These are phyloP conservation scores for Menura novaehollandiae DNA, from an alignment of 2,113 vertebrate genomes.

Conservation along the genomic window DNA sequence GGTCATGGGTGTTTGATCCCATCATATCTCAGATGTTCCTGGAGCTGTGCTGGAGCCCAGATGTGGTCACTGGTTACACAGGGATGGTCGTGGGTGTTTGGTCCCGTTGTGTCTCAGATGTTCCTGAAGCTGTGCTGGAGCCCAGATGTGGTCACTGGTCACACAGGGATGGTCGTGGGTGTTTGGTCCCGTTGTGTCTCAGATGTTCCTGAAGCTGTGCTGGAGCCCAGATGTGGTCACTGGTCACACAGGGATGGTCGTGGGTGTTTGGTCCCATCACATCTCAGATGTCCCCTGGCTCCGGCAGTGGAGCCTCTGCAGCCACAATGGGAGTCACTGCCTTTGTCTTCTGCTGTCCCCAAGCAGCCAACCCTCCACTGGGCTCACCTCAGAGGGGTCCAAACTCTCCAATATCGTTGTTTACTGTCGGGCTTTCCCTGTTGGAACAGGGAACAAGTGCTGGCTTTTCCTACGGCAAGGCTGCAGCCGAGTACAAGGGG, in stretches of 20 bases:
- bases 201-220: fast-evolving
- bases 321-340: fast-evolving
- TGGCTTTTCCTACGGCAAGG: background rate
- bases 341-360: background rate
- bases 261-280: fast-evolving
- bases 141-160: background rate
- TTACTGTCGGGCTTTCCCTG: background rate
- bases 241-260: background rate
- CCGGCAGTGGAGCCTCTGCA: background rate
- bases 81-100: no score
- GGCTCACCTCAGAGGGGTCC: background rate
- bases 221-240: background rate
- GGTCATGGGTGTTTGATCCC: no score
- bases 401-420: background rate
- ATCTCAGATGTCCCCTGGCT: background rate
- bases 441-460: background rate
- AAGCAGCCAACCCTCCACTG: background rate
- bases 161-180: background rate
- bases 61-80: background rate
- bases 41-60: background rate
- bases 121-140: background rate
- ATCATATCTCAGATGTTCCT: no score
- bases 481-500: background rate
- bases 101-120: no score
- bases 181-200: background rate